phyloP scores from a whole-genome alignment of 2,113 vertebrate genomes.

The Caranx melampygus region DNA sequence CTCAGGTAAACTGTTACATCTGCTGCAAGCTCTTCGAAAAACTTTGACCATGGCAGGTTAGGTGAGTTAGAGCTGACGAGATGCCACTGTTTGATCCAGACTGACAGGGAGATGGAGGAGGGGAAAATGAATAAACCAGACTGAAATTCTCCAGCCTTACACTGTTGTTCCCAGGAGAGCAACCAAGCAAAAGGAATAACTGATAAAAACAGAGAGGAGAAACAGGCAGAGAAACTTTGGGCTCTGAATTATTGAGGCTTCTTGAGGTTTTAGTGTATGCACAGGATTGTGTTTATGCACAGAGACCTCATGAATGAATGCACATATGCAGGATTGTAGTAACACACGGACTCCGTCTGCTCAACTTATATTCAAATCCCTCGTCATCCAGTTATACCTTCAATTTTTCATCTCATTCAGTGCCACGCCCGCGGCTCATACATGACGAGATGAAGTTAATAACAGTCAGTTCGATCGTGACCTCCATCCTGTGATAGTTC shows the following conservation, averaged over 20 bases:
- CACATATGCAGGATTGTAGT: background rate
- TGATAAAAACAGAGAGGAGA: constrained; percentile 75
- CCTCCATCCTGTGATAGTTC: constrained; percentile 38
- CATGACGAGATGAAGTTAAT: constrained; percentile 43
- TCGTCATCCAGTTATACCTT: constrained; percentile 11
- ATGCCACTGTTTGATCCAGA: constrained; percentile 61
- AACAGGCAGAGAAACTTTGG: constrained; percentile 66
- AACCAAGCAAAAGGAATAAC: constrained; percentile 80
- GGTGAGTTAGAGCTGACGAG: constrained; percentile 36
- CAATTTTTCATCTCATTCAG: constrained; percentile 10
- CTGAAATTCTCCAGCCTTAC: constrained; percentile 65
- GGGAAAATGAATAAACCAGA: constrained; percentile 63
- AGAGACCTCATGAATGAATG: constrained; percentile 34
- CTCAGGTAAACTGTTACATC: constrained; percentile 7
- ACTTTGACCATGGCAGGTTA: constrained; percentile 23
- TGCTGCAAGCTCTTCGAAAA: constrained; percentile 25
- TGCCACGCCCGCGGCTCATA: constrained; percentile 4
- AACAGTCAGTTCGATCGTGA: constrained; percentile 40
- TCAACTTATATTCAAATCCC: constrained; percentile 25
- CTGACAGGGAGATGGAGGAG: constrained; percentile 55
- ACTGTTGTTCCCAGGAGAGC: constrained; percentile 60
- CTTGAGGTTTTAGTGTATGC: constrained; percentile 58
- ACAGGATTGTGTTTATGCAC: constrained; percentile 32
- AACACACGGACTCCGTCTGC: constrained; percentile 17
- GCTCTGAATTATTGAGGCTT: constrained; percentile 79